phyloP scores from a whole-genome alignment of 2,888 invertebrate species.

The Pedicia rivosa region DNA sequence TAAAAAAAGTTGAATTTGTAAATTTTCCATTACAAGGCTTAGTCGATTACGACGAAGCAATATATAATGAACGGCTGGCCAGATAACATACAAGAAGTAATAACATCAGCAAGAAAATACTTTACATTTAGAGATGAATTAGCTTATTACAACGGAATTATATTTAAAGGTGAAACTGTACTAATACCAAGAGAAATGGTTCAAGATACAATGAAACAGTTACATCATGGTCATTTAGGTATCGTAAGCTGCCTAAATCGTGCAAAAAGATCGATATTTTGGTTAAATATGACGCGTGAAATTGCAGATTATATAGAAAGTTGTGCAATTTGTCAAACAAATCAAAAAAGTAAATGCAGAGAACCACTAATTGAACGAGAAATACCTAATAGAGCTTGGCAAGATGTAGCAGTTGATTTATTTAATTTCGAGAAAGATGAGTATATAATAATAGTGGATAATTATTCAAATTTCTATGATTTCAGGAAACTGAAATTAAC shows the following conservation, averaged over 20 bases:
- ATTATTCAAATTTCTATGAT: slow-evolving; percentile 13
- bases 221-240: background rate
- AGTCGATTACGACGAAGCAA: too few relatives aligned
- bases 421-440: slow-evolving; percentile 13
- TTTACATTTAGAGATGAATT: background rate
- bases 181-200: background rate
- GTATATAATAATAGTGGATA: slow-evolving; percentile 16
- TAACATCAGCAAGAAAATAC: background rate
- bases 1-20: too few relatives aligned
- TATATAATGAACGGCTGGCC: too few relatives aligned
- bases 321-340: slow-evolving; percentile 11
- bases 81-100: slow-evolving; percentile 8
- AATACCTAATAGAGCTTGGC: background rate
- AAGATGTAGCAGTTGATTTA: background rate
- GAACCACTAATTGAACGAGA: slow-evolving; percentile 3
- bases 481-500: too few relatives aligned
- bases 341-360: slow-evolving; percentile 7
- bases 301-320: slow-evolving; percentile 9
- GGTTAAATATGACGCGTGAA: slow-evolving; percentile 11
- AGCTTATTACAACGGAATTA: background rate
- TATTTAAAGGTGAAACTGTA: background rate
- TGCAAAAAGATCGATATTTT: slow-evolving; percentile 11
- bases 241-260: slow-evolving; percentile 10
- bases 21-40: too few relatives aligned
- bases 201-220: background rate